Base-by-base conservation (phyloP, 1,140 invertebrate species). In the Drosophila malerkotliana region DNA sequence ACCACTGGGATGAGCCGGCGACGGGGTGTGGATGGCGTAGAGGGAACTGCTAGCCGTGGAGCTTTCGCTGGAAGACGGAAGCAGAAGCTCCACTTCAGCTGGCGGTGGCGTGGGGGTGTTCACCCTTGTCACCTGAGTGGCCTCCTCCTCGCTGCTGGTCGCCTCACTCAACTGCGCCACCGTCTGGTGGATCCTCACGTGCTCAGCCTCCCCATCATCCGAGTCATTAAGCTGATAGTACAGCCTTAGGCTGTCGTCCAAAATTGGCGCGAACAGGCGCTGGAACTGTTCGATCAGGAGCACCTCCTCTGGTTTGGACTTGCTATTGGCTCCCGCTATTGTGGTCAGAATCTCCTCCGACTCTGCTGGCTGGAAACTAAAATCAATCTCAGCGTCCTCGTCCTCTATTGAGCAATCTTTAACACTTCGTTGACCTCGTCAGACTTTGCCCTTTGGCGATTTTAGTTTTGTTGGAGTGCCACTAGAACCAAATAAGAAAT, bases 401-500 rank as follows among this genome's bases (percentile, higher is more conserved):
- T 63, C 32, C 78, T 88, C 66, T 63, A 88, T 91, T 91, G 90
- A 91, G 90, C 90, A 91, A 91, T 91, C 79, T 79, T 90, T 84
- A 82, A 84, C 90, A 92, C 90, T 92, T 92, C 91, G 91, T 83
- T 90, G 75, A 72, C 76, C 91, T 76, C 83, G 91, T 92, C 91
- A 92, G 82, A 92, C 91, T 78, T 90, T 91, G 71, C 91, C 91
- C 72, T 87, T 91, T 15, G 77, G 77, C 72, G 80, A 77, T 79
- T 83, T 89, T 51, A 67, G 69, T 79, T 92, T 91, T 63, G 75
- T 77, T 47, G 85, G 91, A 72, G 87, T 92, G 72, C 72, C 64
- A 63, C 83, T 90, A 32, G 0, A 80, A 72, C 10, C 15, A 37
- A 3, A 8, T 12, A 37, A 4, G 2, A 37, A 37, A 37, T 28